Percentiles rank a stretch among this genome's conserved stretches.
Evolutionary conservation across 1,140 invertebrate species (phyloP).

Genomic region (Drosophila tristis): DNA sequence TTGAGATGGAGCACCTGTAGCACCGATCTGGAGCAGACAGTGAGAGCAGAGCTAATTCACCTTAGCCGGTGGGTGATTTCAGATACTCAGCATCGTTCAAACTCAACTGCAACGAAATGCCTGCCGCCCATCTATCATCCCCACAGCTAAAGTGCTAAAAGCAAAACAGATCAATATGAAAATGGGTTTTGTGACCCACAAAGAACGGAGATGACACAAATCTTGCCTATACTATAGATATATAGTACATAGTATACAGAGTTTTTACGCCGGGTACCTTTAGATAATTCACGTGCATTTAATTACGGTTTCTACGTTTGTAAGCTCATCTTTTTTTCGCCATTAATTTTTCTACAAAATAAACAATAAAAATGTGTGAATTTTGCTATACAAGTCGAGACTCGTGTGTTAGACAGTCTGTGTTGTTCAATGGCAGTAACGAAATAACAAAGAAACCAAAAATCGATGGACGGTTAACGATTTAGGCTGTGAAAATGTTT

Average conservation of each 20-base stretch:
- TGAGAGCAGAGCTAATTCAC: background rate
- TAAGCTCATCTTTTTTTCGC: slow-evolving; percentile 34
- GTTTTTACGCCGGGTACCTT: slow-evolving; percentile 27
- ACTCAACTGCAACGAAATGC: slow-evolving; percentile 1
- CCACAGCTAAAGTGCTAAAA: slow-evolving; percentile 6
- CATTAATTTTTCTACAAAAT: slow-evolving; percentile 30
- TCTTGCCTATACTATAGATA: slow-evolving; percentile 15
- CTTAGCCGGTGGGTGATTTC: slow-evolving; percentile 2
- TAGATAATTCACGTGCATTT: slow-evolving; percentile 62
- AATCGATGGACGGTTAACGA: slow-evolving; percentile 54
- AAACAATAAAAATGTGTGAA: slow-evolving; percentile 40
- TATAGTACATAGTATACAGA: slow-evolving; percentile 15
- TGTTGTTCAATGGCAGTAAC: slow-evolving; percentile 1
- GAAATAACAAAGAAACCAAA: slow-evolving; percentile 11
- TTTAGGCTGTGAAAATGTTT: slow-evolving; percentile 11
- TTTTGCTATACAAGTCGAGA: slow-evolving; percentile 41
- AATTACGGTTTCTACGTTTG: slow-evolving; percentile 63
- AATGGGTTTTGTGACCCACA: background rate
- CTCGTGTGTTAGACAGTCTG: slow-evolving; percentile 1
- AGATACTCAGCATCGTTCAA: slow-evolving; percentile 37
- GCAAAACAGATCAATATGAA: slow-evolving; percentile 5
- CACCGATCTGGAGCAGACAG: background rate
- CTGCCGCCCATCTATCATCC: slow-evolving; percentile 13
- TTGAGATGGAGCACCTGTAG: slow-evolving; percentile 72
- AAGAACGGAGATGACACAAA: background rate